phyloP scores from a whole-genome alignment of 1,140 invertebrate species.

The Glossosoma conforme region DNA sequence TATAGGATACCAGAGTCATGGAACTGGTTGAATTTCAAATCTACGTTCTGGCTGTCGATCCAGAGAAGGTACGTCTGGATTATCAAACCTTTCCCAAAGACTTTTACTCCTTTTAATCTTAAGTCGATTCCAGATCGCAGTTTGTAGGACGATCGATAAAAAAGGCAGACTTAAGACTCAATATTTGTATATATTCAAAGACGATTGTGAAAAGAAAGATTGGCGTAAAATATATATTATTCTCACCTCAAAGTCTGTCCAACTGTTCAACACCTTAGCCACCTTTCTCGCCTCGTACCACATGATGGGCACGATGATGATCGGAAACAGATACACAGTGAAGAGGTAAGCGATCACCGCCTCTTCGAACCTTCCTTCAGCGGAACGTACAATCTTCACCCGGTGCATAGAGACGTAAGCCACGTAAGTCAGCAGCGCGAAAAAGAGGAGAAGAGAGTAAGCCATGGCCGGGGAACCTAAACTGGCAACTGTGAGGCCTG shows the following conservation, averaged over 20 bases:
- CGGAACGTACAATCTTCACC: conserved; percentile 51
- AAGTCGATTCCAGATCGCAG: too few relatives aligned
- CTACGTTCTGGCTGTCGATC: too few relatives aligned
- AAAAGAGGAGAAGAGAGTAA: conserved; percentile 53
- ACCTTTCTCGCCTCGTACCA: conserved; percentile 60
- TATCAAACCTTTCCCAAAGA: too few relatives aligned
- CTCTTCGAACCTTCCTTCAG: conserved; percentile 64
- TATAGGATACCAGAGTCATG: too few relatives aligned
- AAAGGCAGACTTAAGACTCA: too few relatives aligned
- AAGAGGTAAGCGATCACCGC: conserved; percentile 65
- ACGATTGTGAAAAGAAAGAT: background rate
- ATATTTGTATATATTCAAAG: too few relatives aligned
- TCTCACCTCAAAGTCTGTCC: conserved; percentile 56
- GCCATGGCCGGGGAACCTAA: conserved; percentile 49
- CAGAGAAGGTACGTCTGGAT: too few relatives aligned
- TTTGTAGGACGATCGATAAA: too few relatives aligned
- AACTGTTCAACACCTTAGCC: conserved; percentile 53
- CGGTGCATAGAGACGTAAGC: conserved; percentile 55
- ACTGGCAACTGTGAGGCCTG: conserved; percentile 45
- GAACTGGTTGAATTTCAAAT: too few relatives aligned
- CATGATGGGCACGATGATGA: conserved; percentile 54
- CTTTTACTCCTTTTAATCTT: too few relatives aligned
- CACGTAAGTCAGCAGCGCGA: conserved; percentile 48
- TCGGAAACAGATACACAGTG: conserved; percentile 59
- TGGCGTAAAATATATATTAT: background rate